Conservation (phyloP, 2,113 vertebrate genomes). For the Nesogale talazaci region DNA sequence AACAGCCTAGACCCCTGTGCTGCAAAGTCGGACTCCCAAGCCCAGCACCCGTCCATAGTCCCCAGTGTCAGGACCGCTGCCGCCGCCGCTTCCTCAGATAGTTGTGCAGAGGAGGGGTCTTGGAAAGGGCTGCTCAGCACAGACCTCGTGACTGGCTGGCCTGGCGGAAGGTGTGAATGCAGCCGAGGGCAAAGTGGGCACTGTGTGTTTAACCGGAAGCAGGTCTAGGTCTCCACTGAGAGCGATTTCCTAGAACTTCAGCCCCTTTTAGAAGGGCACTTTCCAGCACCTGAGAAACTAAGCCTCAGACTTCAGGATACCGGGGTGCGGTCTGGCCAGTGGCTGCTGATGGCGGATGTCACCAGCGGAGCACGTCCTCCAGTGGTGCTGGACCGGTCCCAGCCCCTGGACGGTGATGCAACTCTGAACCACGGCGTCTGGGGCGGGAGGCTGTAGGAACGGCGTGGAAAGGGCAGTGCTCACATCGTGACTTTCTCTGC, state of each 20-base stretch:
- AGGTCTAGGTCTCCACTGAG: slow-evolving; percentile 20
- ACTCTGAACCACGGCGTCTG: not conserved
- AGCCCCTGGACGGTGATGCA: no score
- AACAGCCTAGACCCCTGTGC: not conserved
- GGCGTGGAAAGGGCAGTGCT: not conserved
- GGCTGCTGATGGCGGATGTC: no score
- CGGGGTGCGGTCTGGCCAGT: no score
- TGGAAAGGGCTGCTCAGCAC: no score
- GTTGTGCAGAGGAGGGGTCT: no score
- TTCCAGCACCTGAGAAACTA: no score
- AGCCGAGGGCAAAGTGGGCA: not conserved
- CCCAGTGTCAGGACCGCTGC: not conserved
- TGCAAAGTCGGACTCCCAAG: slow-evolving; percentile 25
- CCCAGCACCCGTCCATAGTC: not conserved
- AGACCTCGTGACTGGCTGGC: not conserved
- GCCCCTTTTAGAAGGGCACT: no score
- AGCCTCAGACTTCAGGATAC: no score
- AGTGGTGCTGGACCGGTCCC: no score
- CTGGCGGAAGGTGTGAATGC: no score
- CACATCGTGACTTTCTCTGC: not conserved
- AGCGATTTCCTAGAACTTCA: not conserved
- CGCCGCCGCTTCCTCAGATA: no score
- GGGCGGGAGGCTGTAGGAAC: not conserved
- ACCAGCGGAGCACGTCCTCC: no score
- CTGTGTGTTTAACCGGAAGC: slow-evolving; percentile 16